Conservation (phyloP, 2,888 invertebrate species). For the Calliopum simillimum region DNA sequence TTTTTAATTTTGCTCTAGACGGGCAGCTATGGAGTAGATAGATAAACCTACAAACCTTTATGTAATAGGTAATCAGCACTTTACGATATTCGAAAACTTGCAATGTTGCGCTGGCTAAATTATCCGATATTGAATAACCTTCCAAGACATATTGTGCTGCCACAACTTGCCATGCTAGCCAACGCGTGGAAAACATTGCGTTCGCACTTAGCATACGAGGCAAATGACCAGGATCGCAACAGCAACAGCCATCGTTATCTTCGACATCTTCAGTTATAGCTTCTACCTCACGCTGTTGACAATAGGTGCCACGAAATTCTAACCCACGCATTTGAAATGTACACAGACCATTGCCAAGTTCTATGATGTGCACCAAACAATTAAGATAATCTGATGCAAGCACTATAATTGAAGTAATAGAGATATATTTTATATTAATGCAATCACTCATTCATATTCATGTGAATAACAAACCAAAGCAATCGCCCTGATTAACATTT, state of each 20-base stretch:
- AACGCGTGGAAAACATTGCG: conserved; percentile 96
- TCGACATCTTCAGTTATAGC: conserved; percentile 96
- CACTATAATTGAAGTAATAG: conserved; percentile 68
- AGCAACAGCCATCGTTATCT: conserved; percentile 95
- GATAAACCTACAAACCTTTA: conserved; percentile 76
- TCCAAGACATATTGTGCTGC: conserved; percentile 97
- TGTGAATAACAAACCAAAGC: conserved; percentile 73
- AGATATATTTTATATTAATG: not conserved
- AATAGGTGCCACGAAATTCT: conserved; percentile 98
- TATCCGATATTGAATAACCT: conserved; percentile 98
- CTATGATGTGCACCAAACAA: conserved; percentile 97
- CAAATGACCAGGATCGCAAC: conserved; percentile 89
- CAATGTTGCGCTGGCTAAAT: conserved; percentile 95
- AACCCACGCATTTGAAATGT: conserved; percentile 98
- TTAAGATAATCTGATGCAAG: conserved; percentile 98
- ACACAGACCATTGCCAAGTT: conserved; percentile 96
- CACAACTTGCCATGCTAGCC: conserved; percentile 98
- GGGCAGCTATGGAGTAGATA: no score
- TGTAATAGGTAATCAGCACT: conserved; percentile 96
- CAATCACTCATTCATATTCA: not conserved
- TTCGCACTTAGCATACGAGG: conserved; percentile 93
- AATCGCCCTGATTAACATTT: conserved; percentile 95
- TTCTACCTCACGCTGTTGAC: conserved; percentile 98
- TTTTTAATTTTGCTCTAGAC: no score
- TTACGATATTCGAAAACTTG: conserved; percentile 98